phyloP scores from a whole-genome alignment of 2,113 vertebrate species.

The Parus major region DNA sequence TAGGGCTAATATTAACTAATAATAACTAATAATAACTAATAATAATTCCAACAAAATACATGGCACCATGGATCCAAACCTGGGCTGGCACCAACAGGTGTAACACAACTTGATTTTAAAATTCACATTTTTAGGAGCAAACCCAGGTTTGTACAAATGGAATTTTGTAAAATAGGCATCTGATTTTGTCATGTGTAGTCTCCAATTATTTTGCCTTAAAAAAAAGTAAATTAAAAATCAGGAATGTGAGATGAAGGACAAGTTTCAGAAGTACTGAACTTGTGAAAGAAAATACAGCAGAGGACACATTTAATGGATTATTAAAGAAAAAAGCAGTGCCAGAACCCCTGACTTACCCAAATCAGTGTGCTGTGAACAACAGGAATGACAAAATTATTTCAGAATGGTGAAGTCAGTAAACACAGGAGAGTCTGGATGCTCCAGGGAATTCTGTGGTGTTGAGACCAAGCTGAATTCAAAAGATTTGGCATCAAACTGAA shows the following conservation, averaged over 20 bases:
- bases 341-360: neutral
- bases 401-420: neutral
- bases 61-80: neutral
- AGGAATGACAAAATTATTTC: neutral
- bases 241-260: neutral
- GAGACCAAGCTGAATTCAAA: neutral
- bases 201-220: slow-evolving; percentile 10
- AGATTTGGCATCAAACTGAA: neutral
- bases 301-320: neutral
- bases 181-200: neutral
- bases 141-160: neutral
- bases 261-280: slow-evolving; percentile 21
- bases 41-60: neutral
- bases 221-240: neutral
- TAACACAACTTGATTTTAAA: neutral
- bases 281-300: neutral
- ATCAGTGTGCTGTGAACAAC: neutral
- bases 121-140: neutral
- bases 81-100: neutral
- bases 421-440: neutral
- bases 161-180: neutral
- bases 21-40: too few relatives aligned
- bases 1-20: neutral
- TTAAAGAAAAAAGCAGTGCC: neutral
- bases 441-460: neutral